Evolutionary conservation across 2,888 invertebrate species (phyloP).

Genomic region (Balanococcus diminutus): DNA sequence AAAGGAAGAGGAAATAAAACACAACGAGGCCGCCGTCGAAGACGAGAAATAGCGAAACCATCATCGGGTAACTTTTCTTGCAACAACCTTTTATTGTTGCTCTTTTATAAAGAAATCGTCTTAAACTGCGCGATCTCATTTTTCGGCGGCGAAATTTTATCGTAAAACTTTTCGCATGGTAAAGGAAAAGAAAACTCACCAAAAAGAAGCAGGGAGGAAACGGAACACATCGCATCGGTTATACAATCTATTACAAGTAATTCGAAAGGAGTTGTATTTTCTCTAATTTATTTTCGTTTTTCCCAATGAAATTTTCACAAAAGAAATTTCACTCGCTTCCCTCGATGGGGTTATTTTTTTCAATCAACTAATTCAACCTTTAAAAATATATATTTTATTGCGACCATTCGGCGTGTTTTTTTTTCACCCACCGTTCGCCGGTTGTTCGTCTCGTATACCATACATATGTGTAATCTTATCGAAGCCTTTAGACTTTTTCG

Average conservation of each 20-base stretch:
- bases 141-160: slow-evolving; percentile 36
- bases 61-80: background rate
- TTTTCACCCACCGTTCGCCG: background rate
- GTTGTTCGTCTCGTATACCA: background rate
- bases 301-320: slow-evolving; percentile 41
- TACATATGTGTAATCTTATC: background rate
- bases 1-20: background rate
- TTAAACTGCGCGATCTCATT: slow-evolving; percentile 12
- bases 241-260: slow-evolving; percentile 41
- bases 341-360: slow-evolving; percentile 32
- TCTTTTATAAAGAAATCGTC: slow-evolving; percentile 23
- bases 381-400: slow-evolving; percentile 33
- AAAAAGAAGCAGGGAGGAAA: slow-evolving; percentile 6
- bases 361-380: slow-evolving; percentile 44
- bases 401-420: background rate
- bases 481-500: background rate
- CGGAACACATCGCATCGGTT: slow-evolving; percentile 33
- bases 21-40: background rate
- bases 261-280: slow-evolving; percentile 43
- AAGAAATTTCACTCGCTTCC: slow-evolving; percentile 30
- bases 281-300: slow-evolving; percentile 43
- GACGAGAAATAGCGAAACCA: too few relatives aligned
- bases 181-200: background rate
- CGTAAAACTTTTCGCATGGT: slow-evolving; percentile 19
- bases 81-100: slow-evolving; percentile 25